Evolutionary conservation across 35 echinoderm and acorn worm genomes (phyloP).

Genomic region (Apostichopus japonicus): DNA sequence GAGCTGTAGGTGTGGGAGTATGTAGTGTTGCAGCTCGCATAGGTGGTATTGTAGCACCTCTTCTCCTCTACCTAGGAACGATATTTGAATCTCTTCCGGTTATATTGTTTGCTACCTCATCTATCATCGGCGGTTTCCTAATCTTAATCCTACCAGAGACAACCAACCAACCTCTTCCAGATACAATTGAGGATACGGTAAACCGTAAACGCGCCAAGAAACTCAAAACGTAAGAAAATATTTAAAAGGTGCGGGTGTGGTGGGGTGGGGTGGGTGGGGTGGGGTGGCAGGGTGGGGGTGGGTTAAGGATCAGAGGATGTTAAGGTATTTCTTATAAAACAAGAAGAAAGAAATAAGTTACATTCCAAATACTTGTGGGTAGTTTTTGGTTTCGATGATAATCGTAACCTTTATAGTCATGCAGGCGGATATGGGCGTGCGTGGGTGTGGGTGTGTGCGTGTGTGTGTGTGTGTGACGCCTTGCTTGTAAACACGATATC

Average conservation of each 20-base stretch:
- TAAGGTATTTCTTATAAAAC: too few relatives aligned
- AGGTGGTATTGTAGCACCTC: conserved; percentile 11
- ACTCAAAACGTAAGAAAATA: neutral
- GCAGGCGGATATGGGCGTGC: too few relatives aligned
- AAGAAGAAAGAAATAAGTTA: too few relatives aligned
- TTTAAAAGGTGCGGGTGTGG: neutral
- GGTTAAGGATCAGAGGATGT: too few relatives aligned
- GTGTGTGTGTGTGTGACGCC: too few relatives aligned
- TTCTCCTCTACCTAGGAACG: conserved; percentile 6
- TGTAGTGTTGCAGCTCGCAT: conserved; percentile 7
- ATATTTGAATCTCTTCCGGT: neutral
- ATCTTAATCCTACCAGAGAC: conserved; percentile 28
- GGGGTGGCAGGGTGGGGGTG: too few relatives aligned
- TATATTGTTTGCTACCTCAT: neutral
- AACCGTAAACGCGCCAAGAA: neutral
- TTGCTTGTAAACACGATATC: too few relatives aligned
- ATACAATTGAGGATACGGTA: conserved; percentile 8
- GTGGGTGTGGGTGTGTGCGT: too few relatives aligned
- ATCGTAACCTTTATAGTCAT: too few relatives aligned
- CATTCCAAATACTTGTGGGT: too few relatives aligned
- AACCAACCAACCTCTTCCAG: conserved; percentile 14
- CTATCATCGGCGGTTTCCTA: neutral
- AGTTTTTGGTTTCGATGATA: too few relatives aligned
- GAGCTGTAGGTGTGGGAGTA: conserved; percentile 2
- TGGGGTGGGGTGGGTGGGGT: too few relatives aligned